A percentile compares a stretch with the other conserved stretches of the same genome.
Evolutionary conservation across 2,888 invertebrate species (phyloP).

Genomic region (Chesias legatella): DNA sequence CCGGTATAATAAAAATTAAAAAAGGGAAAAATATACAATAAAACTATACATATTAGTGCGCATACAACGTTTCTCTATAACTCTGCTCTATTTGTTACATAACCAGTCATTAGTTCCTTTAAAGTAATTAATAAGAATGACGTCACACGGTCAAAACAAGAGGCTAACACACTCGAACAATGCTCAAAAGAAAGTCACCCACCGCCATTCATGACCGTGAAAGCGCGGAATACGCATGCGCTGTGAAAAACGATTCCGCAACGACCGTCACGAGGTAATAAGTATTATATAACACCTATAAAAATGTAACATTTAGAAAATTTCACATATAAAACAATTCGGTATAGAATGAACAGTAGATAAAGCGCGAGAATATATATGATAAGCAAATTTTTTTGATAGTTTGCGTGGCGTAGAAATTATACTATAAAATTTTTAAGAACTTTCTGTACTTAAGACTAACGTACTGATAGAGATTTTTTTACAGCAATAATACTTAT

Average conservation of each 20-base stretch:
- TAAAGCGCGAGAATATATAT: conserved; percentile 1
- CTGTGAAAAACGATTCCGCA: conserved; percentile 55
- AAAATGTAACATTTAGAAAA: conserved; percentile 15
- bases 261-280: conserved; percentile 14
- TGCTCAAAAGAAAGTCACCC: conserved; percentile 60
- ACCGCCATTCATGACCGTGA: conserved; percentile 65
- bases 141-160: conserved; percentile 35
- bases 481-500: no score
- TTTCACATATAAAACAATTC: conserved; percentile 19
- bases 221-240: conserved; percentile 58
- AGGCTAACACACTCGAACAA: conserved; percentile 33
- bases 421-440: no score
- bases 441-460: no score
- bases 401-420: no score
- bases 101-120: not conserved
- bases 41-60: no score
- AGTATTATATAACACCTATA: conserved; percentile 20
- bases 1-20: no score
- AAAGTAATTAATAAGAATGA: conserved; percentile 28
- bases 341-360: conserved; percentile 10
- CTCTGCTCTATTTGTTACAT: no score
- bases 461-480: no score
- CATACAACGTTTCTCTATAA: no score
- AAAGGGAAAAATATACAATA: no score
- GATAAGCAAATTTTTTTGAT: no score